Evolutionary conservation across 2,888 invertebrate species (phyloP), one percentile per base, ranked within the genome.

Genomic region (Euplexia lucipara): DNA sequence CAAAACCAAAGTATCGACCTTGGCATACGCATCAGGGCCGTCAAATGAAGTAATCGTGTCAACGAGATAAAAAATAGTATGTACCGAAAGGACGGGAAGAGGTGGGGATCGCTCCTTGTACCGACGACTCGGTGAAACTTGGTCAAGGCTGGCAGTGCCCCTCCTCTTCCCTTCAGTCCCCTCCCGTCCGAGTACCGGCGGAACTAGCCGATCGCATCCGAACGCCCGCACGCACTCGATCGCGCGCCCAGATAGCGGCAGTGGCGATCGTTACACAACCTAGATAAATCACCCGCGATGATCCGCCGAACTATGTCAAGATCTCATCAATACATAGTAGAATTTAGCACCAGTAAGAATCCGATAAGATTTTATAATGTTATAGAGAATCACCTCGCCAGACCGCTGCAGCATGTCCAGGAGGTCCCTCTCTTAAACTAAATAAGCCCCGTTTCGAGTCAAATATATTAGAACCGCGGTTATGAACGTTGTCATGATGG

Each of bases 61-160:
- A 92, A 88, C 90, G 89, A 90, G 88, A 90, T 89, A 89, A 90
- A 88, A 86, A 83, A 76, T 83, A 81, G 83, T 88, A 84, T 87
- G 82, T 87, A 89, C 88, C 83, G 85, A 91, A 94, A 93, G 91
- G 92, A 94, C 92, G 93, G 93, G 93, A 94, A 93, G 92, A 93
- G 92, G 95, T 93, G 94, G 94, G 95, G 93, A 93, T 91, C 90
- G 88, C 92, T 93, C 91, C 93, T 93, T 93, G 92, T 93, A 91
- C 92, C 91, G 92, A 92, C 91, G 93, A 94, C 91, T 90, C 92
- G 88, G 91, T 93, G 93, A 95, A 95, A 95, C 95, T 95, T 94
- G 95, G 94, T 95, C 95, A 94, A 94, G 95, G 95, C 93, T 93
- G 92, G 83, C 88, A 82, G 84, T 88, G 83, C 86, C 89, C 86